Base-by-base conservation (phyloP, 2,797 vertebrate genomes). In the Smutsia temminckii region DNA sequence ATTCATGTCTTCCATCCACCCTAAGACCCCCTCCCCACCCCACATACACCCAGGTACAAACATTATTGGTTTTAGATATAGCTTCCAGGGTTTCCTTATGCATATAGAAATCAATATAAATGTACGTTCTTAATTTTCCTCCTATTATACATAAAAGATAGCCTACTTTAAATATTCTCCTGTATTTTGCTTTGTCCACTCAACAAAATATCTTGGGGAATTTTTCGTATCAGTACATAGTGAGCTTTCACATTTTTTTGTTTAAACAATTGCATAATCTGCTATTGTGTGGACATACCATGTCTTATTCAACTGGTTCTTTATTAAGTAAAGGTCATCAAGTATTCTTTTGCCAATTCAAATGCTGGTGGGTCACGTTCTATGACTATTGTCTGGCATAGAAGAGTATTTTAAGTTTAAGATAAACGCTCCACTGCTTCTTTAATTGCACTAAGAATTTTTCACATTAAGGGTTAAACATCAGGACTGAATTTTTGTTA, bases 401-500 rank as follows among this genome's bases (percentile, higher is more conserved):
- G 53, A 94, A 46, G 40, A 74, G n/a, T 61, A 55, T 69, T 8
- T 86, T 69, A 27, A 51, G 17, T 51, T 79, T n/a, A 49, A 42
- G 25, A 40, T 55, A 83, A 85, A 37, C 59, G 46, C 21, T 89
- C 64, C 63, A 20, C 27, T n/a, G n/a, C 49, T 91, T 91, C 55
- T 96, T 57, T 84, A 32, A 27, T 87, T 81, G 77, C 71, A 57
- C 17, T 21, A 69, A 77, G 77, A 37, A 42, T 72, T 79, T 89
- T 77, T 80, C 92, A 96, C 55, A 85, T 20, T 51, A 85, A 94
- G 51, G 71, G 89, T 97, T 97, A 95, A 95, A 69, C 74, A 95
- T 46, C 37, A 80, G 51, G 3, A 14, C 51, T 89, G 93, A 89
- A 42, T 49, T 91, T 93, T 93, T 96, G 75, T 79, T 96, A 95